Conservation (phyloP, 2,888 invertebrate species). For the Eudasyphora cyanicolor region DNA sequence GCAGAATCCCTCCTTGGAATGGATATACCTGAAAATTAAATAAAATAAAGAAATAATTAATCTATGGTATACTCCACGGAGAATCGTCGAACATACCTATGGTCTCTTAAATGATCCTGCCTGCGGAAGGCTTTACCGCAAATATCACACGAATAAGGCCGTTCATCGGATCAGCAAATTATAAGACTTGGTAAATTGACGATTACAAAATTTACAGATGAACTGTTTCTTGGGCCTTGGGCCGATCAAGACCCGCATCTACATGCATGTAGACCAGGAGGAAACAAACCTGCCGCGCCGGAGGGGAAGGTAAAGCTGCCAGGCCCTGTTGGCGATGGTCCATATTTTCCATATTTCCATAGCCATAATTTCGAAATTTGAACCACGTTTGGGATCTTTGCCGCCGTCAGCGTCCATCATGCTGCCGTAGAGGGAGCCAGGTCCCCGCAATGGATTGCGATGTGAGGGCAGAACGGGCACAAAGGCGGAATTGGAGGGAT, state of each 20-base stretch:
- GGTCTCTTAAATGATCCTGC: conserved; percentile 96
- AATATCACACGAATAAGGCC: too few relatives aligned
- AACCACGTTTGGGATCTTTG: conserved; percentile 82
- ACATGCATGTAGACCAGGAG: conserved; percentile 86
- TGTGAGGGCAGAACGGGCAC: conserved; percentile 92
- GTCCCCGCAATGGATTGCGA: conserved; percentile 83
- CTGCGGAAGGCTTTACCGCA: conserved; percentile 98
- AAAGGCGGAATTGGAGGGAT: conserved; percentile 84
- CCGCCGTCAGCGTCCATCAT: conserved; percentile 82
- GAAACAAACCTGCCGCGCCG: conserved; percentile 83
- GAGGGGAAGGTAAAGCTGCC: conserved; percentile 86
- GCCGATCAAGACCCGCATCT: conserved; percentile 89
- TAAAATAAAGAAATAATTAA: too few relatives aligned
- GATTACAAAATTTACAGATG: conserved; percentile 98
- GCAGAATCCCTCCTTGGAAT: conserved; percentile 98
- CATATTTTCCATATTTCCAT: conserved; percentile 93
- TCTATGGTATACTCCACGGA: too few relatives aligned
- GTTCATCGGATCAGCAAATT: conserved; percentile 96
- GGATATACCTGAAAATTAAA: conserved; percentile 95
- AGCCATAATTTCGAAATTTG: conserved; percentile 90
- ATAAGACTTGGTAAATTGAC: conserved; percentile 97
- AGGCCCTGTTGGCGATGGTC: conserved; percentile 83
- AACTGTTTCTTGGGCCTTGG: conserved; percentile 98
- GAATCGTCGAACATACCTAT: conserved; percentile 85
- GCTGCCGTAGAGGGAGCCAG: conserved; percentile 85